These are phyloP conservation scores for Troilus luridus DNA, from an alignment of 2,888 invertebrate genomes.

Conservation along the genomic window DNA sequence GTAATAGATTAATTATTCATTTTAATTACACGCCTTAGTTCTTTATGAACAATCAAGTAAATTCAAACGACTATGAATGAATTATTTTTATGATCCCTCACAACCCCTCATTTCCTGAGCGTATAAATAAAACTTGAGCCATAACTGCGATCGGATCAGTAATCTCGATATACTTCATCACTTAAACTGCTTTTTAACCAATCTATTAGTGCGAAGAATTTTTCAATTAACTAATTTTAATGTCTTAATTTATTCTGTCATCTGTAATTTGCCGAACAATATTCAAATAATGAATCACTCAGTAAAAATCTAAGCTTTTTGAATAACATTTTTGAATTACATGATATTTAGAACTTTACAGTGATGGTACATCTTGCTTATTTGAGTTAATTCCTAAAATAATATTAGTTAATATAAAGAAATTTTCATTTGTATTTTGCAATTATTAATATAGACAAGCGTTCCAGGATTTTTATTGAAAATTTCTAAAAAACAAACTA, in stretches of 20 bases:
- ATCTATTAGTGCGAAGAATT: not conserved
- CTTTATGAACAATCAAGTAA: not conserved
- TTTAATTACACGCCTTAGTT: not conserved
- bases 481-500: no score
- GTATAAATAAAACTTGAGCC: not conserved
- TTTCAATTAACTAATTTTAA: not conserved
- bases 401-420: no score
- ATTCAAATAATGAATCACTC: not conserved
- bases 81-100: not conserved
- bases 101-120: not conserved
- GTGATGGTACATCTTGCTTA: no score
- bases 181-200: not conserved
- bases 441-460: no score
- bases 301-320: no score
- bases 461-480: no score
- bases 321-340: no score
- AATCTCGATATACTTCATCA: not conserved
- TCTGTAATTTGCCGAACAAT: not conserved
- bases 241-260: not conserved
- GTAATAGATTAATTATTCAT: not conserved
- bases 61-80: not conserved
- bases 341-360: no score
- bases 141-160: not conserved
- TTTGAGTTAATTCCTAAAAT: no score
- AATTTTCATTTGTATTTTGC: no score